Base-by-base conservation (phyloP, 2,113 vertebrate species). In the Phylloscopus trochilus region DNA sequence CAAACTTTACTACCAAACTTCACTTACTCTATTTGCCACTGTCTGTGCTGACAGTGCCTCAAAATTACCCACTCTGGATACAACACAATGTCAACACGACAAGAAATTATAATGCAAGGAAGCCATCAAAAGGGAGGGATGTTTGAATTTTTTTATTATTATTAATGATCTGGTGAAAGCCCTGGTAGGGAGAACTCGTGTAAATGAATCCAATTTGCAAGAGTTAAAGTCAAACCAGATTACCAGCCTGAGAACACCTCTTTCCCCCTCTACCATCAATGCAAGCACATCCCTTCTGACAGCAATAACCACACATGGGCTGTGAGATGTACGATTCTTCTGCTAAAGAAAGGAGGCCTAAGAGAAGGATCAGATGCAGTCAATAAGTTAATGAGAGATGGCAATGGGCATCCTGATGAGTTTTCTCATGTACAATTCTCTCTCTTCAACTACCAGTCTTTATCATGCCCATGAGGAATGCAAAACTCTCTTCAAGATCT, bases 391-490 rank as follows among this genome's bases (percentile, higher is more conserved):
- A 46, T 62, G 67, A 41, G 18, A 69, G 22, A 41, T 60, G 39
- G 39, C 11, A 60, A 28, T 3, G n/a, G 23, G 22, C 43, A 76
- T 55, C 49, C n/a, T 66, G 74, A 30, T 3, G 3, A 60, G 41
- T 39, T 30, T 47, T 30, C 33, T 75, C 66, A 51, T 0, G 12
- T 33, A 70, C 17, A 73, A 22, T 6, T 33, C 2, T 6, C n/a
- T 39, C 21, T 63, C 43, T 55, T 49, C 63, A 58, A 9, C 35
- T 52, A 78, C 13, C 31, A 46, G 7, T 58, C 37, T 58, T 60
- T 10, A 37, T 9, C 6, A 11, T 2, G 16, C 39, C 26, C 1
- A 1, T 5, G 23, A 67, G 33, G 33, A 74, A 20, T 9, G 10
- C 60, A 83, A 81, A 93, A n/a, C 33, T 83, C 76, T 51, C 58